Conservation (phyloP, 1,140 invertebrate genomes). For the Ctenoplectra terminalis region DNA sequence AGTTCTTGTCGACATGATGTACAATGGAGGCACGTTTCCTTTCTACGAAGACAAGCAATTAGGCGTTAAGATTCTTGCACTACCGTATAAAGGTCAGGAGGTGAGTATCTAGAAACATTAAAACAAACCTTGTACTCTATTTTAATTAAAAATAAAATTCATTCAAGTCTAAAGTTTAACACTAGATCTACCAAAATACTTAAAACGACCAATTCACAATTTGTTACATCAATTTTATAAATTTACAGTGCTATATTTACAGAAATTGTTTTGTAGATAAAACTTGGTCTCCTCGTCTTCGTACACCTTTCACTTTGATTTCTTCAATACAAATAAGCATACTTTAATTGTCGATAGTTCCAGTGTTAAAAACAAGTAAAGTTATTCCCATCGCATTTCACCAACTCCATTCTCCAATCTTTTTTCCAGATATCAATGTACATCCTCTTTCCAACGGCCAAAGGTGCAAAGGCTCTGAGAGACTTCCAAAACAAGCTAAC, state of each 20-base stretch:
- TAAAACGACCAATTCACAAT: too few species aligned
- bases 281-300: too few species aligned
- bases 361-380: too few species aligned
- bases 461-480: constrained; percentile 79
- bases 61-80: constrained; percentile 86
- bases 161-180: not conserved
- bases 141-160: not conserved
- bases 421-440: constrained; percentile 86
- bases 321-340: too few species aligned
- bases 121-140: not conserved
- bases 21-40: constrained; percentile 83
- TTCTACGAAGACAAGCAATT: constrained; percentile 84
- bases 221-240: too few species aligned
- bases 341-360: too few species aligned
- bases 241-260: too few species aligned
- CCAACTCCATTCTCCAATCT: too few species aligned
- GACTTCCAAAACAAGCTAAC: constrained; percentile 83
- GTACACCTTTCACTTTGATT: too few species aligned
- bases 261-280: too few species aligned
- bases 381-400: too few species aligned
- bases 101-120: constrained; percentile 51
- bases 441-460: constrained; percentile 86
- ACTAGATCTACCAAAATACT: too few species aligned
- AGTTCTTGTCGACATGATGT: constrained; percentile 87
- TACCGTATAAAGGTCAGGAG: constrained; percentile 88